These are phyloP conservation scores for Bryconaethiops microstoma DNA, from an alignment of 2,797 vertebrate species.

Conservation along the genomic window DNA sequence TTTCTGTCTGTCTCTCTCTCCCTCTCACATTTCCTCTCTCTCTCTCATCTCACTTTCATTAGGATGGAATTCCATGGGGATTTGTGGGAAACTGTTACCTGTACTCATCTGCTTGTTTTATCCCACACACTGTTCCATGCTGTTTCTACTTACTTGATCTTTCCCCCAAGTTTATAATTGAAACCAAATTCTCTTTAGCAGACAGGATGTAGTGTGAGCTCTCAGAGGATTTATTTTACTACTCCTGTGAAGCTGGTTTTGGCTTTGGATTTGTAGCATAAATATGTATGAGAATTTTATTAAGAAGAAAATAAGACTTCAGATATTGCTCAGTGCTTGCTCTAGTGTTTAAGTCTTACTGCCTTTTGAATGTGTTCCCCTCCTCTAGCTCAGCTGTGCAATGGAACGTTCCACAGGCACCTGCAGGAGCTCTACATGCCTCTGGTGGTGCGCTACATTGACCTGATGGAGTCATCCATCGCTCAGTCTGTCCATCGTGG, in stretches of 20 bases:
- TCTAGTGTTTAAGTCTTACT: background rate
- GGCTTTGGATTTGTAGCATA: slow-evolving; percentile 5
- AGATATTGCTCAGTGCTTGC: background rate
- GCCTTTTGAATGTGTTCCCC: slow-evolving; percentile 8
- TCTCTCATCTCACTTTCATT: slow-evolving; percentile 17
- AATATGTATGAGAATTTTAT: slow-evolving; percentile 6
- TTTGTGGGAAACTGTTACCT: slow-evolving; percentile 49
- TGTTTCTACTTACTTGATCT: slow-evolving; percentile 10
- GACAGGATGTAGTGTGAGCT: slow-evolving; percentile 9
- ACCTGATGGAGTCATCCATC: slow-evolving; percentile 98
- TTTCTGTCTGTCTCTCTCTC: background rate
- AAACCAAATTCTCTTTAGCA: background rate
- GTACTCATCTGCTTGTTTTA: slow-evolving; percentile 38
- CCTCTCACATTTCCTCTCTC: slow-evolving; percentile 6
- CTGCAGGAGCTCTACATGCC: slow-evolving; percentile 93
- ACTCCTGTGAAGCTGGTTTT: background rate
- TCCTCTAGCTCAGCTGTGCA: slow-evolving; percentile 88
- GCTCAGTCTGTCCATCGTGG: slow-evolving; percentile 96
- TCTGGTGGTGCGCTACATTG: slow-evolving; percentile 93
- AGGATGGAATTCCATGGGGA: slow-evolving; percentile 25
- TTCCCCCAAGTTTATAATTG: background rate
- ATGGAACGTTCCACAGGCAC: slow-evolving; percentile 95
- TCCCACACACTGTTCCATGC: slow-evolving; percentile 23
- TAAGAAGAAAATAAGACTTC: background rate
- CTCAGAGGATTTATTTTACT: background rate